Base-by-base conservation (phyloP, 2,797 vertebrate species). In the Hylomyscus alleni region DNA sequence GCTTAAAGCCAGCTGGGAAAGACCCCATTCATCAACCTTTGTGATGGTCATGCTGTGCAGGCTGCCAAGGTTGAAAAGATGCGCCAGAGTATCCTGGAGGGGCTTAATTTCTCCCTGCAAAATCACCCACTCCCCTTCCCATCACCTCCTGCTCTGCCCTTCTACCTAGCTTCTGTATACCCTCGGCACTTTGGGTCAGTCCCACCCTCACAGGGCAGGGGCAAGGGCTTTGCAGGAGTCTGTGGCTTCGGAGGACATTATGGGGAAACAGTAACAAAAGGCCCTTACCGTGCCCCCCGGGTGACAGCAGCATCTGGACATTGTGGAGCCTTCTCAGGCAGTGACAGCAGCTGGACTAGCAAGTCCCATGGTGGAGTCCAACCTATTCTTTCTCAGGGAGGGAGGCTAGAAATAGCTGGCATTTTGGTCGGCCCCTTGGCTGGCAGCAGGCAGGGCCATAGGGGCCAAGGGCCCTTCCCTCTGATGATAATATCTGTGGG, bases 341-440 rank as follows among this genome's bases (percentile, higher is more conserved):
- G 97, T 98, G 98, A 99, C 98, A 98, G 97, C 98, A 97, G 98
- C 98, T 99, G 98, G 98, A 99, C 98, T 99, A 98, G 98, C 98
- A 99, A 99, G 98, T 98, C 99, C 98, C 98, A 99, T 98, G 98
- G 98, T 98, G 98, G 99, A 97, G 98, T 99, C 98, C 99, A 99
- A 98, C 98, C 99, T 96, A 99, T 99, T 96, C 99, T 99, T 95
- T 99, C 99, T 97, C 99, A 99, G 98, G 99, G 99, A 96, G 99
- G 99, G 97, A 99, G 99, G 98, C 99, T 99, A 98, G 99, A 99
- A 99, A 99, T 99, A 83, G 99, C 99, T 20, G 99, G 99, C 97
- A 99, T 99, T 0, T 99, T 99, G 96, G 99, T 99, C 47, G 99
- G 99, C 96, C 99, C 99, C 22, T 99, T 99, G 99, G 99, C 99